Conservation (phyloP, 2,797 vertebrate species). For the Botia kubotai region DNA sequence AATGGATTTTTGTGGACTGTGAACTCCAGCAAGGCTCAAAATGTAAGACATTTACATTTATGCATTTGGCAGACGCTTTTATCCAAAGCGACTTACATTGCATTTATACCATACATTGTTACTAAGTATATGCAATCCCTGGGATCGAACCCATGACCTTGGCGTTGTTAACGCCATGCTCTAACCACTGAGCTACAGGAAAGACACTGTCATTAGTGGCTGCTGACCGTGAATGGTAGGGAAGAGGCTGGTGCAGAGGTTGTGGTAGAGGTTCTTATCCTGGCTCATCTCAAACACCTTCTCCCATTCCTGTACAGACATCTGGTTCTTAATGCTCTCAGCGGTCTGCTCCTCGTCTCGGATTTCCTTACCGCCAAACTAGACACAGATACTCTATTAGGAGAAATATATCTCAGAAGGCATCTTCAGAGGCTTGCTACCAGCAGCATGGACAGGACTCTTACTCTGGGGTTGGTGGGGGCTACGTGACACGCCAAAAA, state of each 20-base stretch:
- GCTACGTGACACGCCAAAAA: slow-evolving; percentile 70
- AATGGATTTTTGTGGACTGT: background rate
- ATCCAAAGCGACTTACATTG: too few relatives aligned
- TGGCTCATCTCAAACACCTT: slow-evolving; percentile 93
- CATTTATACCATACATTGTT: too few relatives aligned
- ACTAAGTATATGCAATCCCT: too few relatives aligned
- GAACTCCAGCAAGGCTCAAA: background rate
- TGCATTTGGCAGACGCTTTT: too few relatives aligned
- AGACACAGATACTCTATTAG: background rate
- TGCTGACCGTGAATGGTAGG: slow-evolving; percentile 88
- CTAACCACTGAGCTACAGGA: too few relatives aligned
- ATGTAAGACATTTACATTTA: background rate
- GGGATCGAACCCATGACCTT: too few relatives aligned
- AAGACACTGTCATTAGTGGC: background rate
- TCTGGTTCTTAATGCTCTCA: slow-evolving; percentile 91
- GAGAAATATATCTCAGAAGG: background rate
- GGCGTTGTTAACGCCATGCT: too few relatives aligned
- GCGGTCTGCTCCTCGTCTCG: slow-evolving; percentile 72
- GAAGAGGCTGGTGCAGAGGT: slow-evolving; percentile 88
- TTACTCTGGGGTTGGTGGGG: slow-evolving; percentile 70
- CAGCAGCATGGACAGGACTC: background rate
- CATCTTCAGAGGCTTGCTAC: background rate
- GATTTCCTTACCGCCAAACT: slow-evolving; percentile 71
- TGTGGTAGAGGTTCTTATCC: slow-evolving; percentile 90
- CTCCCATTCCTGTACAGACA: slow-evolving; percentile 90